A percentile compares a stretch with the other conserved stretches of the same genome.
Conservation (phyloP, 2,113 vertebrate species). For the Apteryx mantelli region DNA sequence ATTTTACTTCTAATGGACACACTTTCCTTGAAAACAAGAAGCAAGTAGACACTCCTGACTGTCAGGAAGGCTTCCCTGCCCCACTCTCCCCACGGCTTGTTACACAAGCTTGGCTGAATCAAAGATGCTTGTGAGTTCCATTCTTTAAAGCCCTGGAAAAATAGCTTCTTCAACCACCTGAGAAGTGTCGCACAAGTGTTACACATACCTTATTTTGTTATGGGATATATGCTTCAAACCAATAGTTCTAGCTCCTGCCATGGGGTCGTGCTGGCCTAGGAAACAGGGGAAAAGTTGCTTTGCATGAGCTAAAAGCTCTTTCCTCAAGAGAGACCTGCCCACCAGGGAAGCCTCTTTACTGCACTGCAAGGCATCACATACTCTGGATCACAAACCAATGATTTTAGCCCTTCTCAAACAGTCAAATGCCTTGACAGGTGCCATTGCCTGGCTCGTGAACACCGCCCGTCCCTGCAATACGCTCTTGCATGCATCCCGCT, state of each 20-base stretch:
- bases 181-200: neutral
- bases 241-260: neutral
- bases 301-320: neutral
- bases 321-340: neutral
- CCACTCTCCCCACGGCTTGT: neutral
- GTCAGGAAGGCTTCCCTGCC: accelerated
- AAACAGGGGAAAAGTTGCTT: neutral
- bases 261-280: neutral
- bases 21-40: neutral
- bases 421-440: neutral
- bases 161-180: neutral
- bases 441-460: neutral
- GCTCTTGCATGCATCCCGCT: accelerated
- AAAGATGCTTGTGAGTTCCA: neutral
- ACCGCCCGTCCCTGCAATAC: accelerated
- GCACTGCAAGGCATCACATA: neutral
- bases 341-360: accelerated
- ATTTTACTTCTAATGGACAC: neutral
- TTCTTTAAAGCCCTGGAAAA: neutral
- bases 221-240: neutral
- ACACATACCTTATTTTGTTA: neutral
- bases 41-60: neutral
- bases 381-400: neutral
- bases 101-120: neutral
- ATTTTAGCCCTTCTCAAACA: neutral